Base-by-base conservation (phyloP, 2,797 vertebrate species). In the Balearica regulorum region DNA sequence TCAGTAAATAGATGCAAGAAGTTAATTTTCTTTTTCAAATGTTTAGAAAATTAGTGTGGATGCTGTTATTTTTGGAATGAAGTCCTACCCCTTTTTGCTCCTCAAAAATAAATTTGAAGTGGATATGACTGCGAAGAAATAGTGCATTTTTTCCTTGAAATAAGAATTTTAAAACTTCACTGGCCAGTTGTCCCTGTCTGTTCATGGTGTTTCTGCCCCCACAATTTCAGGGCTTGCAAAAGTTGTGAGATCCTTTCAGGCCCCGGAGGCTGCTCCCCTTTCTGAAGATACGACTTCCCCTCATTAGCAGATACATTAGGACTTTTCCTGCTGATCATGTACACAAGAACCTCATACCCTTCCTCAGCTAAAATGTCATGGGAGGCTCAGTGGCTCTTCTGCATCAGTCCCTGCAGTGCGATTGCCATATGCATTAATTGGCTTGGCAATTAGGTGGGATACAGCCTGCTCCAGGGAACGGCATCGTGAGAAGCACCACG, bases 11-110 rank as follows among this genome's bases (percentile, higher is more conserved):
- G 49, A 82, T 71, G 61, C 39, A 91, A 91, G 77, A 91, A 75
- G 88, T 88, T 96, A 69, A 86, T 93, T 91, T 93, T 72, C 49
- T 89, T 83, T 93, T 85, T 79, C 61, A 80, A 95, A 87, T 83
- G 61, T 91, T 79, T 90, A 88, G 83, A 96, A 96, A 96, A 94
- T 91, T 66, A 77, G 17, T 24, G 29, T 76, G 83, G 51, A 76
- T 95, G 89, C 83, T 94, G 53, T 83, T 85, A 48, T 41, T 92
- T 89, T 87, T 89, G 48, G 35, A 92, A 82, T 57, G 3, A 84
- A 82, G 31, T 43, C 26, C 35, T 81, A 22, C 9, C 10, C 3
- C 24, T n/a, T 76, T 79, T 87, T 73, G 4, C 10, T 90, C 10
- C 44, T 87, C 44, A 49, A 29, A 89, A 93, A 66, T 70, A 77